Conservation (phyloP, 2,797 vertebrate species). For the Emys orbicularis region DNA sequence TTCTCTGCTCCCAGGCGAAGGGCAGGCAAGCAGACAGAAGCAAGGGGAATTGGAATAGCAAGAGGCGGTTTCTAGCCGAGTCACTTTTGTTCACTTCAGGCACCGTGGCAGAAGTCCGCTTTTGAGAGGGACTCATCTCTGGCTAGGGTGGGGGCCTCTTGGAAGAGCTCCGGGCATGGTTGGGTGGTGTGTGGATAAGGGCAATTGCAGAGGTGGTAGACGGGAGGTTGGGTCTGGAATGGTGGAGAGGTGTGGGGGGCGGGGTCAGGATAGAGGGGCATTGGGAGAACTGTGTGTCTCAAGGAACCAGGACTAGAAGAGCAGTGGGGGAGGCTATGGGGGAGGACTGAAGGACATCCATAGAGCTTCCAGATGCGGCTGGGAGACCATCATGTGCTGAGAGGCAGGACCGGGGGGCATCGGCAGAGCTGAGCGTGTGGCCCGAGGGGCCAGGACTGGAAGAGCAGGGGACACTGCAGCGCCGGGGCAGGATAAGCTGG, state of each 20-base stretch:
- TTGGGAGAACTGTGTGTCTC: neutral
- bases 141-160: neutral
- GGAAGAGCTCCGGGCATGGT: neutral
- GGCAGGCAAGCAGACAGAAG: neutral
- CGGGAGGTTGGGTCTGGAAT: neutral
- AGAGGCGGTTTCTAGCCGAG: neutral
- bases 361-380: no score
- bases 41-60: neutral
- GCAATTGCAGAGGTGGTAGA: neutral
- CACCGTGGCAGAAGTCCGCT: neutral
- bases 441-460: neutral
- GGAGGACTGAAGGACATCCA: no score
- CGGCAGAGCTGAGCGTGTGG: neutral
- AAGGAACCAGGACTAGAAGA: neutral
- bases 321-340: neutral
- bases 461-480: neutral
- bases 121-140: neutral
- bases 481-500: neutral
- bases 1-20: rapidly evolving
- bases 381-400: no score
- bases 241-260: neutral
- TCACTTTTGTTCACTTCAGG: conserved; percentile 16
- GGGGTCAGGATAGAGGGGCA: neutral
- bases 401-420: neutral
- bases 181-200: no score